phyloP scores from a whole-genome alignment of 2,113 vertebrate genomes.

The Melanocharis versteri region DNA sequence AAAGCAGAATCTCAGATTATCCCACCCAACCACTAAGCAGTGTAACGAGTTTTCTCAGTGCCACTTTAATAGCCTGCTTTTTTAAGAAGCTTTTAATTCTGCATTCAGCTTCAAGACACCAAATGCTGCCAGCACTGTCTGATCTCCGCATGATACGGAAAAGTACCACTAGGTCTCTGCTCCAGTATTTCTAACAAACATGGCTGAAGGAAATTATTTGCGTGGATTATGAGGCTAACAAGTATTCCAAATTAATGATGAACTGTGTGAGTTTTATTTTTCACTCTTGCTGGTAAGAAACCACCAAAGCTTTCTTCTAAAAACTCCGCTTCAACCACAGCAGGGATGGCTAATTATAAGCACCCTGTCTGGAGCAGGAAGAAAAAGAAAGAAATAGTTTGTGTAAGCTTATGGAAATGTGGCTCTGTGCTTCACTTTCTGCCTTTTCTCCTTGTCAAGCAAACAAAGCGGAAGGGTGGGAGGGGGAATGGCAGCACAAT shows the following conservation, averaged over 20 bases:
- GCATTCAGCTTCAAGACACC: constrained; percentile 20
- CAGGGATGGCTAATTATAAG: constrained; percentile 45
- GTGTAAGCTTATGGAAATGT: constrained; percentile 53
- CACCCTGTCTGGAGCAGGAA: neutral
- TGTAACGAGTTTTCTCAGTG: neutral
- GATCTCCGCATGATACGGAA: neutral
- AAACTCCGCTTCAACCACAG: neutral
- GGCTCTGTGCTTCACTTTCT: constrained; percentile 37
- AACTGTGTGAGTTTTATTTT: neutral
- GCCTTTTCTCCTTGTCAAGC: constrained; percentile 43
- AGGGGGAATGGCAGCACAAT: constrained; percentile 19
- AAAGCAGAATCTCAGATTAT: constrained; percentile 30
- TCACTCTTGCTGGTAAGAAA: constrained; percentile 18
- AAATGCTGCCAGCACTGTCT: constrained; percentile 40
- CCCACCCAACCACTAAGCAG: constrained; percentile 6
- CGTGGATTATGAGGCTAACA: constrained; percentile 12
- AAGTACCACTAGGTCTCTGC: neutral
- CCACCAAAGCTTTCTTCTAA: constrained; percentile 7
- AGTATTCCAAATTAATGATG: neutral
- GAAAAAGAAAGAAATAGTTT: constrained; percentile 16
- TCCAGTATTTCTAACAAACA: neutral
- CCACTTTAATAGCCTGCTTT: constrained; percentile 25
- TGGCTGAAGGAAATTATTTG: constrained; percentile 15
- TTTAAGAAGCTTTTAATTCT: constrained; percentile 46
- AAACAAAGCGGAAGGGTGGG: constrained; percentile 26